A percentile compares a stretch with the other conserved stretches of the same genome.
These are phyloP conservation scores for Catostomus latipinnis DNA, from an alignment of 2,797 vertebrate species.

Conservation along the genomic window DNA sequence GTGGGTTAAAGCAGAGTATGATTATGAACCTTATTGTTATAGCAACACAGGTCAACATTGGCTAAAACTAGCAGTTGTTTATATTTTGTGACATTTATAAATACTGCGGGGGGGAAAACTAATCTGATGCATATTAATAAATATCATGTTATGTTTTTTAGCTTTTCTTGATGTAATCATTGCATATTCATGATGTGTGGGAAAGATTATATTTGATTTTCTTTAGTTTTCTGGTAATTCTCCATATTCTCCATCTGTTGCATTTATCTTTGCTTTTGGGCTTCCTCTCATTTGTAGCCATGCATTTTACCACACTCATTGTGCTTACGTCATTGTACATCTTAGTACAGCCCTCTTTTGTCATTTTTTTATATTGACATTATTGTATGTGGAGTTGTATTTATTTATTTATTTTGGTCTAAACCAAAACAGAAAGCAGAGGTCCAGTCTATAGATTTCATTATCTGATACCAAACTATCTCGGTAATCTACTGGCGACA, in stretches of 20 bases:
- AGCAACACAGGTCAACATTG: background rate
- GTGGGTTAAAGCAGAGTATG: background rate
- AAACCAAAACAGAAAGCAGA: no score
- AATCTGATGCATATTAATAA: background rate
- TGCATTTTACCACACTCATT: background rate
- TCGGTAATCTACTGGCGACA: no score
- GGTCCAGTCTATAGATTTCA: no score
- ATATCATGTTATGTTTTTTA: background rate
- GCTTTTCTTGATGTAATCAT: background rate
- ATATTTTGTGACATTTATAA: no score
- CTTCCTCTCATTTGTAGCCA: background rate
- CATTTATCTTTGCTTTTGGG: conserved; percentile 1
- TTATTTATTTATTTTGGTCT: no score
- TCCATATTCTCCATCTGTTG: background rate
- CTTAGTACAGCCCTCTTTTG: background rate
- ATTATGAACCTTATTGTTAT: background rate
- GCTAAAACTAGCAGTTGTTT: no score
- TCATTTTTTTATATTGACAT: background rate
- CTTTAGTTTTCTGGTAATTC: background rate
- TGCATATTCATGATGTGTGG: background rate
- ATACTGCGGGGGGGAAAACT: no score
- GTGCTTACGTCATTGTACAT: background rate
- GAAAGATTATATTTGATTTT: background rate
- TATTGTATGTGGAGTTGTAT: no score
- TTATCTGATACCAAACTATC: no score